Evolutionary conservation across 2,797 vertebrate genomes (phyloP).

Genomic region (Sibirionetta formosa): DNA sequence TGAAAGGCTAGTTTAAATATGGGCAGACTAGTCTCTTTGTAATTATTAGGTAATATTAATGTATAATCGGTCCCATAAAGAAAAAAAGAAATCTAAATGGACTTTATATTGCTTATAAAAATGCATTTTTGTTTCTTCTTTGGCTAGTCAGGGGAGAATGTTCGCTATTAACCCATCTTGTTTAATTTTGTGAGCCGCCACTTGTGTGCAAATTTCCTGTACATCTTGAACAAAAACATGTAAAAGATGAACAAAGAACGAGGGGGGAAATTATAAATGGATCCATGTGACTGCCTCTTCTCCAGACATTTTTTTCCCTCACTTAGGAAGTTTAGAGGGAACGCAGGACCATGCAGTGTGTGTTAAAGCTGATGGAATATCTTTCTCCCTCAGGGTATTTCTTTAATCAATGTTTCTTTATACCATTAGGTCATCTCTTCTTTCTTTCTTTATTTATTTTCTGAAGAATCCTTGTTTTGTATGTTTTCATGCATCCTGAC

Average conservation of each 20-base stretch:
- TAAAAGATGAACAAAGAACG: constrained; percentile 22
- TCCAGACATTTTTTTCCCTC: not conserved
- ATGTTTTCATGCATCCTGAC: constrained; percentile 43
- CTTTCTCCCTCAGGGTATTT: constrained; percentile 41
- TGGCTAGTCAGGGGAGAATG: not conserved
- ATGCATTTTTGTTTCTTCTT: not conserved
- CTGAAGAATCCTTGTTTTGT: constrained; percentile 69
- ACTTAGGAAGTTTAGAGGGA: constrained; percentile 6
- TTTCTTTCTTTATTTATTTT: not conserved
- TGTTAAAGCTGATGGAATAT: constrained; percentile 43
- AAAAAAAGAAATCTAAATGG: not conserved
- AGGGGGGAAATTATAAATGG: constrained; percentile 45
- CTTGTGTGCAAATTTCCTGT: not conserved
- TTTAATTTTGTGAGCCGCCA: not conserved
- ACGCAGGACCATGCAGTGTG: not conserved
- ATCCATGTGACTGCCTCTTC: constrained; percentile 55
- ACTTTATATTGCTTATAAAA: constrained; percentile 19
- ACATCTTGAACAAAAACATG: constrained; percentile 30
- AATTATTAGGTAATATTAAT: not conserved
- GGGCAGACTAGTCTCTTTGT: not conserved
- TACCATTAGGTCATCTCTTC: constrained; percentile 62
- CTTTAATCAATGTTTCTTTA: constrained; percentile 70
- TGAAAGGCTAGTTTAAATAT: not conserved
- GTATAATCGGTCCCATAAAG: not conserved
- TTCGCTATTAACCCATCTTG: not conserved